Evolutionary conservation across 2,797 vertebrate species (phyloP), one percentile per base, ranked within the genome.

Genomic region (Sus cebifrons): DNA sequence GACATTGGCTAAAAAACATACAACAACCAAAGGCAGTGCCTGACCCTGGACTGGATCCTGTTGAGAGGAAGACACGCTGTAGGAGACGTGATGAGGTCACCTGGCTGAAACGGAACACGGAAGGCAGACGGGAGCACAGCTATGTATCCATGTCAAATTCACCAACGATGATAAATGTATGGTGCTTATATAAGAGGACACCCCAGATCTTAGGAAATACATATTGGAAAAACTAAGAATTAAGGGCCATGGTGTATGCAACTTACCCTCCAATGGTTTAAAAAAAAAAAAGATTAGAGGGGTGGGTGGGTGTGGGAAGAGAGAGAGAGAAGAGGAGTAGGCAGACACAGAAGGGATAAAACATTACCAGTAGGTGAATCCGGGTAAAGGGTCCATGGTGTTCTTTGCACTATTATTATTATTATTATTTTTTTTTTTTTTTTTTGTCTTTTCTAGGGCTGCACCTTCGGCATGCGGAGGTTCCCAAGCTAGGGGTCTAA

Each of bases 291-390:
- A 84, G 49, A 36, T 27, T 44, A 70, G 62, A 49, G 62, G 23
- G 0, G 25, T 2, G 0, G 60, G 21, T 1, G 2, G 11, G 13
- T 27, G 65, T 12, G 18, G 44, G 44, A 2, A 32, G 4, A n/a
- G 23, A 36, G 29, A 70, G 44, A 9, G 4, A 52, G 14, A 32
- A 36, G 17, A 13, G 15, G 27, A n/a, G 49, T 13, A 4, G 8
- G 10, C 12, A 4, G 2, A 10, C 2, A 32, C 11, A 44, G 73
- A 58, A 78, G 25, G 1, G 10, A 36, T 23, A 65, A 36, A 14
- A 21, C 21, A 23, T 54, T 54, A 68, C 79, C 7, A 54, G 32
- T 5, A 44, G 44, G 13, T n/a, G 36, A 73, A 68, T 44, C 21
- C 23, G 86, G 13, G 7, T 27, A 32, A 86, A 90, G 40, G 21